Evolutionary conservation across 53 echinoderm and acorn worm species (phyloP).

Genomic region (Hippasteria phrygiana): DNA sequence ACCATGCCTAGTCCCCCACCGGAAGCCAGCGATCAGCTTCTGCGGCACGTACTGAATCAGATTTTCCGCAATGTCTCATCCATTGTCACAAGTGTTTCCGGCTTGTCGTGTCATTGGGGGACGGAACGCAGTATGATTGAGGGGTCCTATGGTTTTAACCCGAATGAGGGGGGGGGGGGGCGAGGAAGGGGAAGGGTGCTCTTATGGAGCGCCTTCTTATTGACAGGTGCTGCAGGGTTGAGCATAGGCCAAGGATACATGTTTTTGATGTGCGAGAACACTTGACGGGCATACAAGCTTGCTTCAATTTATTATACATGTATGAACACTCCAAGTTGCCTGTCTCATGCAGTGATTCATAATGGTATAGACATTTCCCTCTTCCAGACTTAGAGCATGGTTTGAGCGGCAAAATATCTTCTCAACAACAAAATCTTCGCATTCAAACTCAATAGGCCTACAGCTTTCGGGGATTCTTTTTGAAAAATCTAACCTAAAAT

Average conservation of each 20-base stretch:
- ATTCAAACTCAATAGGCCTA: no score
- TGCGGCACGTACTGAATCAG: slow-evolving; percentile 67
- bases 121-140: slow-evolving; percentile 12
- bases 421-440: no score
- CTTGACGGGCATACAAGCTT: neutral
- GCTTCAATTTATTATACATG: no score
- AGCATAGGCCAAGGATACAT: neutral
- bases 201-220: neutral
- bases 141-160: neutral
- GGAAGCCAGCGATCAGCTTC: slow-evolving; percentile 59
- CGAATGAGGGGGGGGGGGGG: neutral
- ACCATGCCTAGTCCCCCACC: slow-evolving; percentile 23
- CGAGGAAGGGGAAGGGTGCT: neutral
- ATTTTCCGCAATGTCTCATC: slow-evolving; percentile 70
- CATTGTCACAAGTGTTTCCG: slow-evolving; percentile 77
- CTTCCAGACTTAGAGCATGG: no score
- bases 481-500: no score
- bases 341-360: no score
- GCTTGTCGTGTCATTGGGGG: slow-evolving; percentile 32
- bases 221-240: neutral
- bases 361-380: no score
- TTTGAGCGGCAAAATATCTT: no score
- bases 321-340: no score
- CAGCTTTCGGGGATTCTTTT: no score
- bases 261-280: neutral